Evolutionary conservation across 35 echinoderm and acorn worm genomes (phyloP).

Genomic region (Acanthaster planci): DNA sequence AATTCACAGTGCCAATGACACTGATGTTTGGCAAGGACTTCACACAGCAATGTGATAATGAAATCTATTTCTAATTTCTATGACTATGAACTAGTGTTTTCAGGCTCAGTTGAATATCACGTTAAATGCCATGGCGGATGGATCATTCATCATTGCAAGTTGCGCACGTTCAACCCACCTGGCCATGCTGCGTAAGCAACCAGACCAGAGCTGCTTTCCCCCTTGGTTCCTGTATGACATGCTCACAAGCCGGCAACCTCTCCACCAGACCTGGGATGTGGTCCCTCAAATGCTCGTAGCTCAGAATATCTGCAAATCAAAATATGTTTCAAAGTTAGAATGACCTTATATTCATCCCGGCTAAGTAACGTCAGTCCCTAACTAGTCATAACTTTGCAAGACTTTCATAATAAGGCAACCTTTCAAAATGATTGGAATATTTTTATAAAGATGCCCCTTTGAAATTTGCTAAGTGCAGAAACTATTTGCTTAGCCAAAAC

Average conservation of each 20-base stretch:
- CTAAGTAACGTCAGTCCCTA: too few species aligned
- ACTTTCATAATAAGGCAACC: too few species aligned
- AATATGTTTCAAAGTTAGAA: too few species aligned
- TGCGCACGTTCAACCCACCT: conserved; percentile 29
- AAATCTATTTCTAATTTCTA: background rate
- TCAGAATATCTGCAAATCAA: conserved; percentile 27
- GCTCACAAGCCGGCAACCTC: conserved; percentile 35
- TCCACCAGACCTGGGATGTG: conserved; percentile 25
- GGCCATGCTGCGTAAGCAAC: conserved; percentile 77
- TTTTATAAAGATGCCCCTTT: too few species aligned
- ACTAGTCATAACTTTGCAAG: too few species aligned
- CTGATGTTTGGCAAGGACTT: background rate
- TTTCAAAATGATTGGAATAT: too few species aligned
- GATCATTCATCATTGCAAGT: background rate
- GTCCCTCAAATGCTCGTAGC: conserved; percentile 23
- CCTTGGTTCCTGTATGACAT: conserved; percentile 30
- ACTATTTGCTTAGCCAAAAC: too few species aligned
- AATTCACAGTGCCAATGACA: background rate
- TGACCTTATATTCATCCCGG: too few species aligned
- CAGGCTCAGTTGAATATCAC: background rate
- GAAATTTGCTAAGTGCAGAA: too few species aligned
- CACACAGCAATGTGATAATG: background rate
- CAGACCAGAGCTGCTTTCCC: conserved; percentile 74
- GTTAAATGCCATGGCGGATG: background rate
- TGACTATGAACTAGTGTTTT: background rate